Base-by-base conservation (phyloP, 2,888 invertebrate genomes). In the Meganola albula region DNA sequence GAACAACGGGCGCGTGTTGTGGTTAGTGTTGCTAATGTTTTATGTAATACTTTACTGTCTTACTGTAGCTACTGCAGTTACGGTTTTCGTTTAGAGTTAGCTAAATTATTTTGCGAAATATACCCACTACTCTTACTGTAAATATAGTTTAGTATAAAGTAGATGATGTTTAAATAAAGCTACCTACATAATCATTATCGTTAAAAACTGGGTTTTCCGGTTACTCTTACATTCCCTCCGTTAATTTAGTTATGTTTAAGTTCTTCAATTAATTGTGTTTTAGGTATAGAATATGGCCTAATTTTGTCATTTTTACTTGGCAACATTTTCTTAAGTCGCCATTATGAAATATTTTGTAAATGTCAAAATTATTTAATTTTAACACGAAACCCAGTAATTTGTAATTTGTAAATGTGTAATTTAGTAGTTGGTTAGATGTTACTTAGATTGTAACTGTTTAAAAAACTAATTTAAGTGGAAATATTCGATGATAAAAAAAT, bases 71-170 rank as follows among this genome's bases (percentile, higher is more conserved):
- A n/a, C n/a, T n/a, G n/a, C n/a, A 27, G 10, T 30, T 23, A 26
- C 16, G 37, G 32, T 30, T 24, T 36, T 28, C 34, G 22, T 42
- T 44, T 50, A 53, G 40, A 39, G 39, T 41, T 45, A 53, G 62
- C 68, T 78, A 79, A 82, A 74, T 82, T 82, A 80, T 80, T 80
- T 79, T 74, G 73, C 76, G 74, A 82, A 78, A 79, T 77, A 72
- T 75, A 73, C 67, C 63, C 63, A 65, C 53, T 63, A 44, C 60
- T 60, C 59, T 20, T 27, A 31, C 58, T 84, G 83, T 84, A 83
- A 75, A 84, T 83, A 79, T 70, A 68, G 61, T 66, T 62, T 64
- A 55, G 50, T 59, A 56, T 65, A 50, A 55, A 61, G 44, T 35
- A 47, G 40, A 36, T 18, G 10, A 31, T 44, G n/a, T n/a, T n/a